Base-by-base conservation (phyloP, 1,140 invertebrate genomes). In the Helicorthomorpha holstii region DNA sequence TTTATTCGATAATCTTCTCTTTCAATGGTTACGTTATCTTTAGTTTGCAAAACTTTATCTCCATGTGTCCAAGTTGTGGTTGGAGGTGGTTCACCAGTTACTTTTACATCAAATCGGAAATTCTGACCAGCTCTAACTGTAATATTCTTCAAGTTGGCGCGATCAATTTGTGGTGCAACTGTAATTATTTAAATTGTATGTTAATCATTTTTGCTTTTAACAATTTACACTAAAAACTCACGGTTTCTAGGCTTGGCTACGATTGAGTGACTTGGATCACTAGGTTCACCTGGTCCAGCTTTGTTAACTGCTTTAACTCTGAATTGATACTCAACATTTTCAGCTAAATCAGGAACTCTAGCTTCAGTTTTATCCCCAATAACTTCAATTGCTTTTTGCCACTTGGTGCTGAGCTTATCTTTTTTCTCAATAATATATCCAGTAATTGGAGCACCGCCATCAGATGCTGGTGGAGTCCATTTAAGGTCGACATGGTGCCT, bases 381-480 rank as follows among this genome's bases (percentile, higher is more conserved):
- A 3, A 85, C 62, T 73, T 92, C 88, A 49, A 75, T 73, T n/a
- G 81, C 85, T 59, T 90, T 90, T 56, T 84, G 79, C 88, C 88
- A 93, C 67, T 92, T 92, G 49, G 79, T 82, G 56, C 76, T 71
- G 57, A 82, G 82, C 47, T 90, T 81, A 64, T 97, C 91, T 64
- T 92, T 93, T 76, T 93, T 95, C 71, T 98, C 93, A 53, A 98
- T 80, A 46, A 97, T 81, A 65, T 98, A 98, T 38, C 84, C 86
- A 26, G 86, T 86, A 61, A 98, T 88, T 22, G 90, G 92, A 27
- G 89, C 83, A 38, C 94, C 94, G 49, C 91, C 91, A 68, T 97
- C 91, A 59, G 79, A 80, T 57, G 79, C 78, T 0, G 93, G 92
- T 29, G 85, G 76, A 50, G 80, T 77, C 93, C 92, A 96, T 68